Base-by-base conservation (phyloP, 2,888 invertebrate species). In the Andrena fulva region DNA sequence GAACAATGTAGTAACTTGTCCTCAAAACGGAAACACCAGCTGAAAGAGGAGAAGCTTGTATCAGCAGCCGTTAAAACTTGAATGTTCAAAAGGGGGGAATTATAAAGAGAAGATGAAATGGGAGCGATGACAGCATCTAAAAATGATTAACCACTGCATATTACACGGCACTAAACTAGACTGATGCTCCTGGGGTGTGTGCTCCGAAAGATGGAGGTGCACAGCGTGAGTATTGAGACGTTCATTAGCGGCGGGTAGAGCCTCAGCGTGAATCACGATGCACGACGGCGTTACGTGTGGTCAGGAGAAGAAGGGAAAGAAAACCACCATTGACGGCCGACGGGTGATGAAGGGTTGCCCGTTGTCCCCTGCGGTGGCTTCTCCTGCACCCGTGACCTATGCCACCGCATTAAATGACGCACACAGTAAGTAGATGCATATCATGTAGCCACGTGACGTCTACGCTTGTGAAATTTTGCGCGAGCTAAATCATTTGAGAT, bases 261-360 rank as follows among this genome's bases (percentile, higher is more conserved):
- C 86, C 89, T 85, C 88, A 85, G 85, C 86, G 86, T 84, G 89
- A 90, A 86, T 79, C 86, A 82, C 82, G 82, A 88, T 82, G 80
- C 81, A 80, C 68, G 75, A 76, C 62, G 78, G 80, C 72, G 74
- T 80, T 79, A 83, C 81, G 84, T 84, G 87, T 81, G 85, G 81
- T 78, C 81, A 84, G 73, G 59, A 63, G 52, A 63, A 78, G 76
- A 67, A 66, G 69, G 70, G 77, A 27, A 72, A 70, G 79, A 77
- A 81, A 82, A 77, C 77, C 82, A 82, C 83, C 89, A 91, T 90
- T 90, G 91, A 91, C 89, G 90, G 87, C 89, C 89, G 91, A 91
- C 89, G 90, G 88, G 89, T 89, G 91, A 91, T 91, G 91, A 91
- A 92, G 92, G 90, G 90, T 90, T 87, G 86, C 88, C 86, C 91